Percentiles rank a stretch among this genome's conserved stretches.
phyloP scores from a whole-genome alignment of 2,113 vertebrate species.

The Hipposideros armiger region DNA sequence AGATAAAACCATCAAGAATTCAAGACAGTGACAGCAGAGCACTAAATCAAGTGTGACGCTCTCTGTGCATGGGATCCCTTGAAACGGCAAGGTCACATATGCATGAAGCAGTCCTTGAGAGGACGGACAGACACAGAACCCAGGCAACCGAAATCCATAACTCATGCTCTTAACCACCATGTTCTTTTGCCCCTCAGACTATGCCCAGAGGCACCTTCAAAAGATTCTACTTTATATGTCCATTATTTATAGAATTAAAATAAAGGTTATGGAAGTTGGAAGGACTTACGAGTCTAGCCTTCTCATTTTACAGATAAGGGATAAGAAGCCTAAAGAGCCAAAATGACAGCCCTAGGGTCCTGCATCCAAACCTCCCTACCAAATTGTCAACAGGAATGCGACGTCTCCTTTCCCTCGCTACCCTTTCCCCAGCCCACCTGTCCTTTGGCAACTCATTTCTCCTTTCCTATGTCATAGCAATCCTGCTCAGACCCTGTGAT shows the following conservation, averaged over 20 bases:
- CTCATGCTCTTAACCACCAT: background rate
- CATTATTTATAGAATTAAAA: constrained; percentile 8
- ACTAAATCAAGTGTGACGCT: background rate
- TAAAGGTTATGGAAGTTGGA: background rate
- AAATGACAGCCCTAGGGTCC: background rate
- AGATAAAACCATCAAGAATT: background rate
- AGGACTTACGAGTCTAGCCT: background rate
- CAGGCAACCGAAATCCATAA: background rate
- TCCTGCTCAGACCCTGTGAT: background rate
- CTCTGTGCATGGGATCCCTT: rapidly evolving
- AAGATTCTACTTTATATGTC: background rate
- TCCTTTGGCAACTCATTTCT: background rate
- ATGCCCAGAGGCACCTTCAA: background rate
- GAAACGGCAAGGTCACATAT: background rate
- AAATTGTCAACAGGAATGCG: background rate
- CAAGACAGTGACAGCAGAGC: background rate
- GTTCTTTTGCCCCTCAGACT: background rate
- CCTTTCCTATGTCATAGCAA: background rate
- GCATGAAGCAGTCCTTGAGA: background rate
- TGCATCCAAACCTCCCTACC: background rate
- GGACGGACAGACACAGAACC: background rate
- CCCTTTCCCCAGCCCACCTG: background rate
- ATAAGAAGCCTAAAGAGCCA: background rate
- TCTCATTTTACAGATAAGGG: background rate
- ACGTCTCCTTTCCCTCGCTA: background rate